phyloP scores from a whole-genome alignment of 2,797 vertebrate genomes.

The Rhinatrema bivittatum region DNA sequence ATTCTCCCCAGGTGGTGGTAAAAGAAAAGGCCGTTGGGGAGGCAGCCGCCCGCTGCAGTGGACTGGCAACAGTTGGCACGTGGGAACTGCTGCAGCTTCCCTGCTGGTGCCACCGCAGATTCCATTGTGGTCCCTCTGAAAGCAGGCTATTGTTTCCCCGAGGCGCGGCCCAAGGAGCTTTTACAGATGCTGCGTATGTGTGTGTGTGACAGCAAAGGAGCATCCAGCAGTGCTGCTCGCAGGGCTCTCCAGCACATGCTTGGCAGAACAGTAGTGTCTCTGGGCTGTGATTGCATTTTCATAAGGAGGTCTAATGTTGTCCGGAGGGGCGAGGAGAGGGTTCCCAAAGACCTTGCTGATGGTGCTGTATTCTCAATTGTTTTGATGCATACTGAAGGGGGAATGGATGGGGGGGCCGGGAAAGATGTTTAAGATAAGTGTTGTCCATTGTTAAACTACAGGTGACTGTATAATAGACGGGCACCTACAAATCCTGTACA shows the following conservation, averaged over 20 bases:
- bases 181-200: slow-evolving; percentile 3
- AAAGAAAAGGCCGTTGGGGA: slow-evolving; percentile 44
- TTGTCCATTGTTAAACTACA: not conserved
- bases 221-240: too few species aligned
- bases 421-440: not conserved
- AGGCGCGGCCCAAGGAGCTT: not conserved
- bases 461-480: not conserved
- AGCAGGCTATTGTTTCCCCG: not conserved
- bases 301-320: not conserved
- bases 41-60: slow-evolving; percentile 14
- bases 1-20: slow-evolving; percentile 31
- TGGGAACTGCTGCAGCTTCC: slow-evolving; percentile 46
- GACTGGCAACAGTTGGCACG: slow-evolving; percentile 55
- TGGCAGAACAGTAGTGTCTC: not conserved
- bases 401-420: too few species aligned
- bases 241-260: slow-evolving; percentile 7
- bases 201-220: not conserved
- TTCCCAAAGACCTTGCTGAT: not conserved
- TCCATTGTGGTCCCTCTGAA: slow-evolving; percentile 10
- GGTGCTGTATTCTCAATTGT: rapidly evolving
- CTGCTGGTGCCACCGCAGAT: slow-evolving; percentile 7
- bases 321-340: not conserved
- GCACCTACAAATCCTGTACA: too few species aligned
- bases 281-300: slow-evolving; percentile 4
- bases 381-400: not conserved